Conservation (phyloP, 2,113 vertebrate species). For the Passer domesticus region DNA sequence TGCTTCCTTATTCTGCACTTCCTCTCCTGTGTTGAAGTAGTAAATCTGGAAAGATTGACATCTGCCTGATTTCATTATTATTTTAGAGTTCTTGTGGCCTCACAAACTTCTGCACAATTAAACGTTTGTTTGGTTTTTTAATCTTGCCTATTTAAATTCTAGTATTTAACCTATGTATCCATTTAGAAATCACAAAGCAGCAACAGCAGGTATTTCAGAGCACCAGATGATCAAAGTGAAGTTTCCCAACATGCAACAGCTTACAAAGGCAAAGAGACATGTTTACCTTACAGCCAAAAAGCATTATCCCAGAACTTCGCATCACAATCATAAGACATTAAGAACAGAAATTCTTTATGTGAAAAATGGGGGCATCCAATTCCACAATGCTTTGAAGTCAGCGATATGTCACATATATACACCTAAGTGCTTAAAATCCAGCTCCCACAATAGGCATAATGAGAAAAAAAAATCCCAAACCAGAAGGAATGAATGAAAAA, state of each 20-base stretch:
- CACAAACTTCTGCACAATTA: constrained; percentile 77
- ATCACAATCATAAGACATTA: constrained; percentile 79
- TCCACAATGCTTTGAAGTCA: constrained; percentile 78
- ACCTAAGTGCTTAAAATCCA: constrained; percentile 38
- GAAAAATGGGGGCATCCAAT: constrained; percentile 82
- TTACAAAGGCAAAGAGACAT: constrained; percentile 82
- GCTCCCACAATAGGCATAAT: constrained; percentile 34
- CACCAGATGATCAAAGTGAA: constrained; percentile 85
- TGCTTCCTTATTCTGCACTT: constrained; percentile 12
- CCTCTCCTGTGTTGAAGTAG: constrained; percentile 55
- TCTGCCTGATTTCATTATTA: constrained; percentile 72
- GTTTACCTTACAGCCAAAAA: constrained; percentile 85
- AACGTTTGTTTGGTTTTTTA: constrained; percentile 48
- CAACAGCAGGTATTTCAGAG: constrained; percentile 83
- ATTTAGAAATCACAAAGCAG: constrained; percentile 89
- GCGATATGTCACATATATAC: constrained; percentile 68
- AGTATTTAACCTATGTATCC: constrained; percentile 69
- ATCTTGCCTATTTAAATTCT: constrained; percentile 70
- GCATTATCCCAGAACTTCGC: constrained; percentile 77
- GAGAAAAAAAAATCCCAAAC: background rate
- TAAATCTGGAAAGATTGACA: constrained; percentile 76
- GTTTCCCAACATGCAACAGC: constrained; percentile 86
- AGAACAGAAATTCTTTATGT: constrained; percentile 81
- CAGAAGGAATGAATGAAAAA: constrained; percentile 19
- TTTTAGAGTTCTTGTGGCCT: constrained; percentile 85